Evolutionary conservation across 1,140 invertebrate genomes (phyloP).

Genomic region (Copidosoma floridanum): DNA sequence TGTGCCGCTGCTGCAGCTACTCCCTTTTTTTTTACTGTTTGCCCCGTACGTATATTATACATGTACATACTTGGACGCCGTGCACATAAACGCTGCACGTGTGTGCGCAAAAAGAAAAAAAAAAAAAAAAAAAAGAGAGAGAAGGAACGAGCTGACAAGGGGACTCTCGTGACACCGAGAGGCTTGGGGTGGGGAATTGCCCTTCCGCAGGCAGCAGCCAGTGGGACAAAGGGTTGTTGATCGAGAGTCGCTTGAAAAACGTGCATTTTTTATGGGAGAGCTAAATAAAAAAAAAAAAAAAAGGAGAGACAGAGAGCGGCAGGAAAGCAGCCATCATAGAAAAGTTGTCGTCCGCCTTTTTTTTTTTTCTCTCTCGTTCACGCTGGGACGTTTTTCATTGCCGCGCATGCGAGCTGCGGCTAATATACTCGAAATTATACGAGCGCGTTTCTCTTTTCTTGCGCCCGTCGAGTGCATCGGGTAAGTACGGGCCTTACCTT

Average conservation of each 20-base stretch:
- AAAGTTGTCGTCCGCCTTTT: too few species aligned
- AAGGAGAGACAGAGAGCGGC: slow-evolving; percentile 17
- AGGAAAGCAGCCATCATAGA: slow-evolving; percentile 42
- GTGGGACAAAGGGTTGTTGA: slow-evolving; percentile 44
- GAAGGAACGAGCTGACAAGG: neutral
- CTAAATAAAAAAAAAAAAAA: too few species aligned
- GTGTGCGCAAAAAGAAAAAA: neutral
- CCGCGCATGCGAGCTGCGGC: too few species aligned
- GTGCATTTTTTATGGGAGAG: slow-evolving; percentile 42
- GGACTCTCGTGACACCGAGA: neutral
- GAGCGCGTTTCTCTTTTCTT: too few species aligned
- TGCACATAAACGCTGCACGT: too few species aligned
- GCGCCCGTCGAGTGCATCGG: too few species aligned
- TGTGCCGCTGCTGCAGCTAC: neutral
- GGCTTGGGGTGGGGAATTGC: slow-evolving; percentile 24
- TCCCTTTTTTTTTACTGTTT: neutral
- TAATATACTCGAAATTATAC: too few species aligned
- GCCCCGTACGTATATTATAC: too few species aligned
- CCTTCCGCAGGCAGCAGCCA: slow-evolving; percentile 41
- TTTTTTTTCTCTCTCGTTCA: neutral
- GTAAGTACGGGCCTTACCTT: too few species aligned
- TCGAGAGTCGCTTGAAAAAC: slow-evolving; percentile 35
- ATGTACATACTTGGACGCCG: too few species aligned
- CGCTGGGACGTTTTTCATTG: too few species aligned
- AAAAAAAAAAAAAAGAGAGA: slow-evolving; percentile 1